Evolutionary conservation across 2,113 vertebrate genomes (phyloP).

Genomic region (Istiophorus platypterus): DNA sequence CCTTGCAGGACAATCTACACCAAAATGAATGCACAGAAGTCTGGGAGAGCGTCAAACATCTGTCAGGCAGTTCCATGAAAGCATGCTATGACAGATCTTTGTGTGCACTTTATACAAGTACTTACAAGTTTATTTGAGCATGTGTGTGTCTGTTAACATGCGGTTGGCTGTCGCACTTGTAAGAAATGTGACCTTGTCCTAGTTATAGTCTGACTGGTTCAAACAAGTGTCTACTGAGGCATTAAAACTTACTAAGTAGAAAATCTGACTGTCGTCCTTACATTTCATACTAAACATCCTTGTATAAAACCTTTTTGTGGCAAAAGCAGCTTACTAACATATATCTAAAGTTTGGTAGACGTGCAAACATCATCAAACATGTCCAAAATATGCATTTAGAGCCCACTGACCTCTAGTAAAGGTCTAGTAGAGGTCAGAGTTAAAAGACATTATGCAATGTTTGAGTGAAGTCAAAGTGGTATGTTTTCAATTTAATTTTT

Average conservation of each 20-base stretch:
- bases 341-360: not conserved
- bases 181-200: conserved; percentile 44
- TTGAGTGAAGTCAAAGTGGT: not conserved
- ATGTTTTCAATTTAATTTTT: not conserved
- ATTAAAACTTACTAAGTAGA: not conserved
- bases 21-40: conserved; percentile 65
- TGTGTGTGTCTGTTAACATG: conserved; percentile 12
- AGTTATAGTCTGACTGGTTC: conserved; percentile 62
- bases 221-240: conserved; percentile 40
- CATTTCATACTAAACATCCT: not conserved
- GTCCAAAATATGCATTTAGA: not conserved
- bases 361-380: not conserved
- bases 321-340: too few relatives aligned
- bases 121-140: conserved; percentile 15
- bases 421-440: not conserved
- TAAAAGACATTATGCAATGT: not conserved
- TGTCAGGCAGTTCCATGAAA: conserved; percentile 65
- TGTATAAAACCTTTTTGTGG: not conserved
- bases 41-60: conserved; percentile 63
- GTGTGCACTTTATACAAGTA: conserved; percentile 19
- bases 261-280: not conserved
- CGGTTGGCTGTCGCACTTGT: conserved; percentile 44
- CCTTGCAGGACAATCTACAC: conserved; percentile 48
- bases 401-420: not conserved
- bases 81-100: conserved; percentile 48